Conservation (phyloP, 2,113 vertebrate genomes). For the Brachypteracias leptosomus region DNA sequence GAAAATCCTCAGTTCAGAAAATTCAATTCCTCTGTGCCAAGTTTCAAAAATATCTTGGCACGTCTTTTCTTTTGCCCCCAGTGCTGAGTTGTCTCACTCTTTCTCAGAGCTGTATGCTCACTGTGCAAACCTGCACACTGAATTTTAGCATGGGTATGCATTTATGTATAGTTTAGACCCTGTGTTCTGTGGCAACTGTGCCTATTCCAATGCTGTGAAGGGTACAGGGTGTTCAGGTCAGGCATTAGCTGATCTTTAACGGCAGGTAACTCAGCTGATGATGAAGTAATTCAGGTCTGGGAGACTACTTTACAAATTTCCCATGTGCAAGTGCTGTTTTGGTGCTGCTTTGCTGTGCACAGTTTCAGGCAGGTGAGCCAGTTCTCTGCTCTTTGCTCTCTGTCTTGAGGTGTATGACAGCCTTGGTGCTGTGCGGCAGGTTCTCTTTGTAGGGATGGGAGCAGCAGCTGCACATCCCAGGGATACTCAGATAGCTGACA, state of each 20-base stretch:
- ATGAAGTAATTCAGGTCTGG: not conserved
- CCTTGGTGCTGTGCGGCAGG: not conserved
- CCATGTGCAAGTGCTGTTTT: not conserved
- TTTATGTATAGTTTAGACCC: not conserved
- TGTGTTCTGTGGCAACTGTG: not conserved
- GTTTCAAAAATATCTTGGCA: not conserved
- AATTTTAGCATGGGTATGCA: not conserved
- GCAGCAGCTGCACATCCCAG: not conserved
- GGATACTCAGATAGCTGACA: not conserved
- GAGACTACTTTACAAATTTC: not conserved
- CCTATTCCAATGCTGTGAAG: not conserved
- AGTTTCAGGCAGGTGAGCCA: not conserved
- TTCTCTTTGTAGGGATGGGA: not conserved
- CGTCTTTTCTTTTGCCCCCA: not conserved
- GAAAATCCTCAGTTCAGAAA: not conserved
- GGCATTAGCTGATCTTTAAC: fast-evolving
- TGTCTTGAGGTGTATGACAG: not conserved
- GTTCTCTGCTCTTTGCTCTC: not conserved
- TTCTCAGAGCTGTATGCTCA: not conserved
- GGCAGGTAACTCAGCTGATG: not conserved
- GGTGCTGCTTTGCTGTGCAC: not conserved
- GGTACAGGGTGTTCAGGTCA: not conserved
- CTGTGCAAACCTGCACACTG: not conserved
- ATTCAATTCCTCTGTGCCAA: not conserved
- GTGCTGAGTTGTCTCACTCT: not conserved